Evolutionary conservation across 2,113 vertebrate species (phyloP).

Genomic region (Lophochroa leadbeateri): DNA sequence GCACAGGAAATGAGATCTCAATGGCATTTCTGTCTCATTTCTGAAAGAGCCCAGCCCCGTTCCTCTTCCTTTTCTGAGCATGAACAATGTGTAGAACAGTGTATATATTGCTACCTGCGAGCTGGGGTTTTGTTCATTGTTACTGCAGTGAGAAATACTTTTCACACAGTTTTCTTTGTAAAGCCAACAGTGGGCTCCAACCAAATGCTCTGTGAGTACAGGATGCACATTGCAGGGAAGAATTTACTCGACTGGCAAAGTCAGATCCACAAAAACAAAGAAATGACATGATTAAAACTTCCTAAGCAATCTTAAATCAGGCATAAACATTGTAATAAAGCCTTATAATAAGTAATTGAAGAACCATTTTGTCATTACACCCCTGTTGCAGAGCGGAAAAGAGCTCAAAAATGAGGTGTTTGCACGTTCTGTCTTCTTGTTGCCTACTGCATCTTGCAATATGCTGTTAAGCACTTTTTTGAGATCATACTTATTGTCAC

Average conservation of each 20-base stretch:
- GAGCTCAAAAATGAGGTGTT: not conserved
- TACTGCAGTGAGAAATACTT: not conserved
- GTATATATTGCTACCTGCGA: not conserved
- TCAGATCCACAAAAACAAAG: not conserved
- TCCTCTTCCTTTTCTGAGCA: conserved; percentile 44
- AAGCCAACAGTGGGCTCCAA: not conserved
- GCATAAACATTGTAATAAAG: not conserved
- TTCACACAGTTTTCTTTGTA: not conserved
- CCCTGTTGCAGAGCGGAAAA: not conserved
- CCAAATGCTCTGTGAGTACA: not conserved
- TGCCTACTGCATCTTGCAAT: not conserved
- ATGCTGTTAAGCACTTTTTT: not conserved
- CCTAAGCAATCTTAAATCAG: not conserved
- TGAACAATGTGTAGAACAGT: not conserved
- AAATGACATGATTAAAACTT: conserved; percentile 1
- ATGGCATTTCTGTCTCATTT: conserved; percentile 46
- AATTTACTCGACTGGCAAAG: not conserved
- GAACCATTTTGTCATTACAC: not conserved
- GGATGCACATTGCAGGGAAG: not conserved
- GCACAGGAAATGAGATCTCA: conserved; percentile 21
- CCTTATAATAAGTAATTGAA: not conserved
- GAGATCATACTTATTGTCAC: not conserved
- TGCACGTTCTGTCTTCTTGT: not conserved
- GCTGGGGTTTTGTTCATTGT: conserved; percentile 31
- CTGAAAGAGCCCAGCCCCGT: conserved; percentile 28